These are phyloP conservation scores for Lamellibrachia columna DNA, from an alignment of 2,888 invertebrate species.

Conservation along the genomic window DNA sequence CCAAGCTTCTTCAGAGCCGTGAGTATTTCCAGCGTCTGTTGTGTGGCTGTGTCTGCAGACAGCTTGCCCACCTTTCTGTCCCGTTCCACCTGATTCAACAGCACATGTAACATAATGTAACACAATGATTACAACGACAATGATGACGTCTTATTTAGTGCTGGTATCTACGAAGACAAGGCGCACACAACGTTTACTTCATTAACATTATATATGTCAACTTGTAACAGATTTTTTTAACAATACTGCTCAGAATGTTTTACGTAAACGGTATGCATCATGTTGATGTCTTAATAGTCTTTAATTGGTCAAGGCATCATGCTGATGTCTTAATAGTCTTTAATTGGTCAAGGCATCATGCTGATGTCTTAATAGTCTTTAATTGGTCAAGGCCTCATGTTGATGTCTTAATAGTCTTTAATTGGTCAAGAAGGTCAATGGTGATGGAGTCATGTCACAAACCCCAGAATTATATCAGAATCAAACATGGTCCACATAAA, in stretches of 20 bases:
- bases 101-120: neutral
- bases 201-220: no score
- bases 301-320: no score
- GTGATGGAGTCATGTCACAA: no score
- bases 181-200: no score
- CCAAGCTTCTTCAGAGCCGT: constrained; percentile 68
- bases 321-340: neutral
- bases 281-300: no score
- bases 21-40: constrained; percentile 70
- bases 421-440: neutral
- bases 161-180: no score
- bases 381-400: neutral
- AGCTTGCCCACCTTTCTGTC: constrained; percentile 74
- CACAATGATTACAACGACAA: neutral
- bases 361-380: neutral
- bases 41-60: constrained; percentile 67
- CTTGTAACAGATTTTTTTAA: no score
- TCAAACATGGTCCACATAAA: neutral
- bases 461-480: neutral
- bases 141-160: no score
- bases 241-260: no score
- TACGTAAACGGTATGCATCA: no score
- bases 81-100: constrained; percentile 66
- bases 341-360: neutral
- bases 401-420: neutral